phyloP scores from a whole-genome alignment of 1,140 invertebrate species.

The Hyles euphorbiae region DNA sequence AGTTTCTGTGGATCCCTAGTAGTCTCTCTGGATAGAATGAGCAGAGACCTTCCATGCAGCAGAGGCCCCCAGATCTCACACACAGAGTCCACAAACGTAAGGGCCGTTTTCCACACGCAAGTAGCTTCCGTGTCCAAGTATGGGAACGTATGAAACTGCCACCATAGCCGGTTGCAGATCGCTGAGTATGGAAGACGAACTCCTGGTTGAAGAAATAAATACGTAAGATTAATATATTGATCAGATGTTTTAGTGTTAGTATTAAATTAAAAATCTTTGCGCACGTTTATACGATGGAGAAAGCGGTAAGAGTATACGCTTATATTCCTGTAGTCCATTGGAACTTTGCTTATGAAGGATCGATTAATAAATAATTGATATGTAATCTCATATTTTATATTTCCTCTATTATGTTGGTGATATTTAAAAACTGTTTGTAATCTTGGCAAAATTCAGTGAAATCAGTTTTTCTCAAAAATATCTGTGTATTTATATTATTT shows the following conservation, averaged over 20 bases:
- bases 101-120: conserved; percentile 90
- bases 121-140: conserved; percentile 79
- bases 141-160: conserved; percentile 89
- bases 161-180: conserved; percentile 86
- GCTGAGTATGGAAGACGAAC: conserved; percentile 89
- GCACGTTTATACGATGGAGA: no score
- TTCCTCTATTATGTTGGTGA: no score
- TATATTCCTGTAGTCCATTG: no score
- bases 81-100: conserved; percentile 93
- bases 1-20: conserved; percentile 86
- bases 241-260: no score
- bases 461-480: no score
- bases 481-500: not conserved
- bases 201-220: conserved; percentile 58
- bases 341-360: no score
- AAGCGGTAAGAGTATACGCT: no score
- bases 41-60: conserved; percentile 80
- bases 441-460: no score
- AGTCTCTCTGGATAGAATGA: conserved; percentile 82
- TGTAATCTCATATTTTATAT: no score
- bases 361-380: no score
- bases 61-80: conserved; percentile 90
- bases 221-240: not conserved
- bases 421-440: no score
- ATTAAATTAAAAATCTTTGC: no score